These are phyloP conservation scores for Lycaon pictus DNA, from an alignment of 2,113 vertebrate species.

Conservation along the genomic window DNA sequence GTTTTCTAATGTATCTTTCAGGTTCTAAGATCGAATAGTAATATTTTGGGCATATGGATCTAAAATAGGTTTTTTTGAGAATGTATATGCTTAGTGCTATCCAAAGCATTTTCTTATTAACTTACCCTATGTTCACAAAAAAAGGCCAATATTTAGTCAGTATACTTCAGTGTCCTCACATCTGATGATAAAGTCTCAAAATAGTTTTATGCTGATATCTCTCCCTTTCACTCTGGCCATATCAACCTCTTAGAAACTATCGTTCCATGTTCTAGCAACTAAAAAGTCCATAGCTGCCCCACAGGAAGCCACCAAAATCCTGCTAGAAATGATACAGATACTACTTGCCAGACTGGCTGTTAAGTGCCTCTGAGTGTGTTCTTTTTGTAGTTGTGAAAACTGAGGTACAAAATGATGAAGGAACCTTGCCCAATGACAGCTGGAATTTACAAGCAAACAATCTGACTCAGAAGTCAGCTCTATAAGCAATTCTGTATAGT, in stretches of 20 bases:
- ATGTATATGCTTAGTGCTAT: not conserved
- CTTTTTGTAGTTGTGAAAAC: not conserved
- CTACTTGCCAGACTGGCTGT: not conserved
- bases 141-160: not conserved
- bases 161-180: not conserved
- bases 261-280: not conserved
- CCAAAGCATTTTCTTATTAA: not conserved
- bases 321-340: not conserved
- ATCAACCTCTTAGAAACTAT: not conserved
- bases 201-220: not conserved
- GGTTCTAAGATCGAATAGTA: not conserved
- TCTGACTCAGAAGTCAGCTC: not conserved
- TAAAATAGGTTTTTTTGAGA: not conserved
- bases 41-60: not conserved
- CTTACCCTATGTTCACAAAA: not conserved
- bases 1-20: not conserved
- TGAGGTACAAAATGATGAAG: not conserved
- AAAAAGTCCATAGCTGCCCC: not conserved
- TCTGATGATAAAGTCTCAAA: not conserved
- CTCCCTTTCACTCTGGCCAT: not conserved
- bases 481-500: not conserved
- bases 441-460: not conserved
- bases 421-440: not conserved
- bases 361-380: not conserved
- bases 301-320: not conserved